Base-by-base conservation (phyloP, 2,888 invertebrate species). In the Caenorhabditis uteleia region DNA sequence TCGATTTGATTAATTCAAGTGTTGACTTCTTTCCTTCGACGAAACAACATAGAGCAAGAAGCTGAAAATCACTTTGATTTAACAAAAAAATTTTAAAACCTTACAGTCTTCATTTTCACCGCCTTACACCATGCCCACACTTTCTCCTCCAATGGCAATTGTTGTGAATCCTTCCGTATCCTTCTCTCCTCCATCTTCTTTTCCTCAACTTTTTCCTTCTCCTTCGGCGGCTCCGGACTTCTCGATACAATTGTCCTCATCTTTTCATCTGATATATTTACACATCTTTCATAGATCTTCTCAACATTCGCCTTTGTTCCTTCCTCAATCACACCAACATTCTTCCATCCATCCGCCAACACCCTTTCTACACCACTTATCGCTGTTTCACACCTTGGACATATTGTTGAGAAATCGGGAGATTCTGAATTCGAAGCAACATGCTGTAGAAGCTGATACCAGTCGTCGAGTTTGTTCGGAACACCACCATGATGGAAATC, bases 341-440 rank as follows among this genome's bases (percentile, higher is more conserved):
- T 46, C 26, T 20, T 39, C 55, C 61, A 61, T 5, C 61, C 55
- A 18, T 55, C 54, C 8, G 40, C 45, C 23, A 38, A 54, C 12
- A 56, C 53, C 12, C 56, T 59, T 16, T 57, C 57, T 18, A 59
- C 58, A 2, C 47, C 23, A 40, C 62, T 67, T 43, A 67, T 34
- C 21, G 60, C 53, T 34, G 57, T 60, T 29, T 70, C 70, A 39
- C 70, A 70, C 18, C 60, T 46, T 18, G 70, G 70, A 39, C 70
- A 70, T 8, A 70, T 60, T 29, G 47, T 25, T 5, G 38, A 29
- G 39, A 53, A 31, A 36, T 65, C 50, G 4, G 21, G 8, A 12
- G 16, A 1, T 1, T 29, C 14, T 3, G 43, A 20, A 3, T 18
- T 2, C 1, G 33, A n/a, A 20, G 54, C 51, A 45, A 53, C 53